Evolutionary conservation across 2,888 invertebrate genomes (phyloP), one percentile per base, ranked within the genome.

Genomic region (Leptinotarsa tumamoca): DNA sequence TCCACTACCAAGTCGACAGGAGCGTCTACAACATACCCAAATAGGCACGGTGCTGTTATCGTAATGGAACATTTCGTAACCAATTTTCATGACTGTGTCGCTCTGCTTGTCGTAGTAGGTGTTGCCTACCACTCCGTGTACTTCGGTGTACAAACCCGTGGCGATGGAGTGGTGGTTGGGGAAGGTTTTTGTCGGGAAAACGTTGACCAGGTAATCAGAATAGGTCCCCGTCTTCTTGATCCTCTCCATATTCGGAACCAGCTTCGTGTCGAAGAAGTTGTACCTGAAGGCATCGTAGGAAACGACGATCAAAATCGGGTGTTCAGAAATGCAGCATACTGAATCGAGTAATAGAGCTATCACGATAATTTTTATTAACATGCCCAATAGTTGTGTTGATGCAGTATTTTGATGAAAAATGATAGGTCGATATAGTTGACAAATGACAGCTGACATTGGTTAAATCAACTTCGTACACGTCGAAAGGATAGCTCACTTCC

Each of bases 111-210:
- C 93, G 83, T 90, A 93, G 81, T 92, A 89, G 49, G 84, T 83
- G 84, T 92, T 94, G 14, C 91, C 93, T 3, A 94, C 86, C 51
- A 95, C 92, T 0, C 94, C 94, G 87, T 95, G 94, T 18, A 88
- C 89, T 85, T 94, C 94, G 0, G 92, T 90, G 84, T 92, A 93
- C 69, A 93, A 86, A 13, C 94, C 94, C 49, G 93, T 95, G 0
- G 92, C 92, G 72, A 95, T 92, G 0, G 93, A 90, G 83, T 92
- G 92, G 87, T 95, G 95, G 88, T 95, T 95, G 0, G 94, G 93
- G 84, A 93, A 93, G 1, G 95, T 95, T 87, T 93, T 93, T 0
- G 94, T 94, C 0, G 92, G 90, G 84, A 93, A 93, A 58, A 92
- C 90, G 83, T 92, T 92, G 67, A 88, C 87, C 88, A 93, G 90